Evolutionary conservation across 37 sponge, comb jelly and placozoan genomes (phyloP).

Genomic region (Geodia barretti): DNA sequence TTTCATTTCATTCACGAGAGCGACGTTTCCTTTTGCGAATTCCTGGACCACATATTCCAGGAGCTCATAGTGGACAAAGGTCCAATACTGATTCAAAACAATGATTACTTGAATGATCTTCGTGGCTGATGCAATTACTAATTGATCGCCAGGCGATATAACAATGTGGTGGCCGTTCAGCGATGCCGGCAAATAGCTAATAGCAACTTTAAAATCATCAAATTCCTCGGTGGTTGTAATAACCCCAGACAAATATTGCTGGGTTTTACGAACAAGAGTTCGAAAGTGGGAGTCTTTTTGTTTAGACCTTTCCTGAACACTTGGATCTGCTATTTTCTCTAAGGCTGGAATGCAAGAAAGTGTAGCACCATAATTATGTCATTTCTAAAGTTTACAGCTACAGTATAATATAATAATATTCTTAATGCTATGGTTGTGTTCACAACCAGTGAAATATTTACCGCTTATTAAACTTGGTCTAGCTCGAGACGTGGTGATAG

Average conservation of each 20-base stretch:
- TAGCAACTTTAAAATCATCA: not conserved
- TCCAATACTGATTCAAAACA: not conserved
- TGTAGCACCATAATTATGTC: too few relatives aligned
- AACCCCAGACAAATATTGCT: not conserved
- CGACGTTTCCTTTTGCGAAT: not conserved
- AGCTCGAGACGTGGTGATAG: too few relatives aligned
- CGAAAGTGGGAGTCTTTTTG: not conserved
- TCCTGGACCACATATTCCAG: not conserved
- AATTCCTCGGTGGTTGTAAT: not conserved
- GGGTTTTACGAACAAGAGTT: not conserved
- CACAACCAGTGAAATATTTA: too few relatives aligned
- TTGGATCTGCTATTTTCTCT: not conserved
- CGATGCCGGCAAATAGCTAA: not conserved
- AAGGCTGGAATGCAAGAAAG: not conserved
- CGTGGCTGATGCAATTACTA: not conserved
- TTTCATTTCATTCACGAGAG: not conserved
- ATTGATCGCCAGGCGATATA: not conserved
- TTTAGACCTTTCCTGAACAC: not conserved
- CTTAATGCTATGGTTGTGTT: too few relatives aligned
- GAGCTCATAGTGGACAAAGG: not conserved
- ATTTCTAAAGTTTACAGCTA: too few relatives aligned
- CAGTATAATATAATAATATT: not conserved
- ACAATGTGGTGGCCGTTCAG: not conserved
- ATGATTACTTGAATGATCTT: not conserved
- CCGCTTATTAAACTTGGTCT: not conserved